phyloP scores from a whole-genome alignment of 2,797 vertebrate genomes.

The Netta rufina region DNA sequence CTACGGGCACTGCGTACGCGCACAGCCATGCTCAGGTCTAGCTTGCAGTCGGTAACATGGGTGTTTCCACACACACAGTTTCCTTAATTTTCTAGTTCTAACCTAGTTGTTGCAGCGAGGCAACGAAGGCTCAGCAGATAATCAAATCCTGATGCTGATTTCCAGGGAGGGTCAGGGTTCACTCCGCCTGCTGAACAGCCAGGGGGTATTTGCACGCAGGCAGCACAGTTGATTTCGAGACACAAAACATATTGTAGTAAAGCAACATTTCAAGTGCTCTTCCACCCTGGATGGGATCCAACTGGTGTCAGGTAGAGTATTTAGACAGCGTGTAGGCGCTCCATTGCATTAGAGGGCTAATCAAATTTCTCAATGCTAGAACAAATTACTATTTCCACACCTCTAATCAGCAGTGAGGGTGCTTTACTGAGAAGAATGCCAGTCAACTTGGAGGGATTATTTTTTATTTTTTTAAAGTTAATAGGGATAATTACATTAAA shows the following conservation, averaged over 20 bases:
- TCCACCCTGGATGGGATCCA: conserved; percentile 43
- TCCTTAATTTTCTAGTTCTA: neutral
- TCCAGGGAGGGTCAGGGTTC: conserved; percentile 2
- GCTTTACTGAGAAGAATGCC: conserved; percentile 53
- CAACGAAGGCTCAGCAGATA: neutral
- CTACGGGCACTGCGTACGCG: rapidly evolving
- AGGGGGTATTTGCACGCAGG: neutral
- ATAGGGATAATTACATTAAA: conserved; percentile 65
- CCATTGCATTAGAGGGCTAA: conserved; percentile 63
- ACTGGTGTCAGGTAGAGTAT: conserved; percentile 61
- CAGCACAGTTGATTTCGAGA: neutral
- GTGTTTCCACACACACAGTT: neutral
- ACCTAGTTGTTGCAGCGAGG: neutral
- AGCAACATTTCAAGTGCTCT: conserved; percentile 37
- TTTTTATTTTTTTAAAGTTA: conserved; percentile 56
- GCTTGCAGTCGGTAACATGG: rapidly evolving
- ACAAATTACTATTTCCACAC: conserved; percentile 70
- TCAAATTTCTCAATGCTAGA: conserved; percentile 61
- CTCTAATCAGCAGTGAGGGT: conserved; percentile 52
- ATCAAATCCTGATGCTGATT: neutral
- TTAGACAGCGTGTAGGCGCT: conserved; percentile 61
- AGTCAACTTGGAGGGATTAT: conserved; percentile 45
- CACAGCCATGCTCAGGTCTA: neutral
- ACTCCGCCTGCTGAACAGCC: neutral
- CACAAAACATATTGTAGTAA: conserved; percentile 9